Conservation (phyloP, 1,140 invertebrate genomes). For the Oryctes rhinoceros region DNA sequence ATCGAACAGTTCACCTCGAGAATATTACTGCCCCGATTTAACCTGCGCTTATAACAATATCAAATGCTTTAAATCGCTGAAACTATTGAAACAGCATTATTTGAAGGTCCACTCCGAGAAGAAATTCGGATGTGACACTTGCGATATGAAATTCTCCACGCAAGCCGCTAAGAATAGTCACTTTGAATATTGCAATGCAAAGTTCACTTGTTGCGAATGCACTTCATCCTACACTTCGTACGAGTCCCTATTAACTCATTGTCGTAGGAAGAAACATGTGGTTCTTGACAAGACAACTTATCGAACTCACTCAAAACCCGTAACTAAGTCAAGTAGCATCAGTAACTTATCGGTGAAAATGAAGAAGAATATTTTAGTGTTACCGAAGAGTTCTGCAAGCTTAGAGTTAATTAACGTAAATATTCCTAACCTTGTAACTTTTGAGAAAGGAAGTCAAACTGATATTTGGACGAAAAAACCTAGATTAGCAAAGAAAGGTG, state of each 20-base stretch:
- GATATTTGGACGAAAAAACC: slow-evolving; percentile 39
- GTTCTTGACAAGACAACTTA: slow-evolving; percentile 54
- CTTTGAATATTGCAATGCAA: slow-evolving; percentile 62
- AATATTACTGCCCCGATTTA: slow-evolving; percentile 56
- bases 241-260: slow-evolving; percentile 68
- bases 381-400: slow-evolving; percentile 49
- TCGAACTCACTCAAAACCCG: background rate
- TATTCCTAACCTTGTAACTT: slow-evolving; percentile 18
- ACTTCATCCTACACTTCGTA: slow-evolving; percentile 63
- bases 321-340: slow-evolving; percentile 18
- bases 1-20: slow-evolving; percentile 39
- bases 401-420: slow-evolving; percentile 6
- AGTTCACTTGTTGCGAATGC: slow-evolving; percentile 66
- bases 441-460: slow-evolving; percentile 53
- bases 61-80: slow-evolving; percentile 56
- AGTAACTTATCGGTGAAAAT: slow-evolving; percentile 42
- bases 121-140: slow-evolving; percentile 63
- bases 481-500: slow-evolving; percentile 51
- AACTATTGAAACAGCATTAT: slow-evolving; percentile 66
- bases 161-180: slow-evolving; percentile 63
- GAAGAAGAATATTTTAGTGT: slow-evolving; percentile 46
- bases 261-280: slow-evolving; percentile 64
- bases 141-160: slow-evolving; percentile 67
- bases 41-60: slow-evolving; percentile 54
- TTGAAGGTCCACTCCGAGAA: slow-evolving; percentile 70